A percentile compares a stretch with the other conserved stretches of the same genome.
Evolutionary conservation across 2,113 vertebrate genomes (phyloP).

Genomic region (Trogon melanurus): DNA sequence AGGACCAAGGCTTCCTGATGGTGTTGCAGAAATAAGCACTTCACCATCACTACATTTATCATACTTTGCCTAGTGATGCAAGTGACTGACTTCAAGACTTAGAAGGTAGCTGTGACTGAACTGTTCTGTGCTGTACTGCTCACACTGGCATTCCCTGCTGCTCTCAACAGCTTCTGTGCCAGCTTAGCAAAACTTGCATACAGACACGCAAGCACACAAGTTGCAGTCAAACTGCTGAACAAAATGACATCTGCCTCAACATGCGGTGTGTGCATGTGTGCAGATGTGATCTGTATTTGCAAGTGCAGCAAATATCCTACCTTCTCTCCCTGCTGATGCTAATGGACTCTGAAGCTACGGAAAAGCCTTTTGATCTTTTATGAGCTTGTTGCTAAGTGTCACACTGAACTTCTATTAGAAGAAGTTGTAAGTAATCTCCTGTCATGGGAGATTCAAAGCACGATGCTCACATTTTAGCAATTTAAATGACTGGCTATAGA

Average conservation of each 20-base stretch:
- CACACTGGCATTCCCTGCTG: background rate
- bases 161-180: background rate
- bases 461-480: background rate
- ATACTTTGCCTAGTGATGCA: background rate
- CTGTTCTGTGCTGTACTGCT: background rate
- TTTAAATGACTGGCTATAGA: background rate
- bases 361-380: background rate
- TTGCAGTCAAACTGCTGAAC: background rate
- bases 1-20: background rate
- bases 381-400: background rate
- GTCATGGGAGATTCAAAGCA: background rate
- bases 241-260: background rate
- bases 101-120: background rate
- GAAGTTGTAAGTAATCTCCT: background rate
- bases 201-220: background rate
- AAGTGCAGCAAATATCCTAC: background rate
- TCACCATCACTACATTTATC: background rate
- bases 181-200: too few species aligned
- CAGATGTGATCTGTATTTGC: background rate
- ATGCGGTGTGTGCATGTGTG: fast-evolving
- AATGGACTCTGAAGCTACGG: background rate
- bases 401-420: background rate
- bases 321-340: background rate
- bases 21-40: background rate
- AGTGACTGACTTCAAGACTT: background rate